phyloP scores from a whole-genome alignment of 2,113 vertebrate species.

The Empidonax traillii region DNA sequence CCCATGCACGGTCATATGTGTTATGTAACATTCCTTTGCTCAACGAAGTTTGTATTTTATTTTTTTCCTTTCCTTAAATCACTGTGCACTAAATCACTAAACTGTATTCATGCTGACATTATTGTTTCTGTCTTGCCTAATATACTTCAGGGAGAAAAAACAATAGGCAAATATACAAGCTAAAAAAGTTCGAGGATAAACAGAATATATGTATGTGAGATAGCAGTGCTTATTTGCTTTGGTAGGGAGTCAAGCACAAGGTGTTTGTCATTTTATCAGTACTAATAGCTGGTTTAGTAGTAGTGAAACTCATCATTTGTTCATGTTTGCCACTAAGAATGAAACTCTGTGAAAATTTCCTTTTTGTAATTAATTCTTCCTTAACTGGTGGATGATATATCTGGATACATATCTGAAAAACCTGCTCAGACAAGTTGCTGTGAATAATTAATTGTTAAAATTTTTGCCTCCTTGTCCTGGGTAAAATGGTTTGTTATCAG shows the following conservation, averaged over 20 bases:
- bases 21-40: neutral
- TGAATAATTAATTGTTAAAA: neutral
- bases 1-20: neutral
- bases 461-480: neutral
- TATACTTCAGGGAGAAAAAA: neutral
- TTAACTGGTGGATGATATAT: neutral
- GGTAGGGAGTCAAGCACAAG: neutral
- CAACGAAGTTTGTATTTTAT: neutral
- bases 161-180: neutral
- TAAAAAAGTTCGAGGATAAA: neutral
- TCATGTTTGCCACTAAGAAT: neutral
- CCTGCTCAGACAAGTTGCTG: neutral
- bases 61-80: neutral
- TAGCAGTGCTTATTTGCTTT: neutral
- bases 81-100: neutral
- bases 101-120: neutral
- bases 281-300: neutral
- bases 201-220: neutral
- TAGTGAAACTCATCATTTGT: neutral
- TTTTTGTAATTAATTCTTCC: neutral
- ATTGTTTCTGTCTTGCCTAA: conserved; percentile 15
- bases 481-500: neutral
- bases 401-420: neutral
- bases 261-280: neutral
- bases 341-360: neutral